Conservation (phyloP, 2,113 vertebrate genomes). For the Myrmecobius fasciatus region DNA sequence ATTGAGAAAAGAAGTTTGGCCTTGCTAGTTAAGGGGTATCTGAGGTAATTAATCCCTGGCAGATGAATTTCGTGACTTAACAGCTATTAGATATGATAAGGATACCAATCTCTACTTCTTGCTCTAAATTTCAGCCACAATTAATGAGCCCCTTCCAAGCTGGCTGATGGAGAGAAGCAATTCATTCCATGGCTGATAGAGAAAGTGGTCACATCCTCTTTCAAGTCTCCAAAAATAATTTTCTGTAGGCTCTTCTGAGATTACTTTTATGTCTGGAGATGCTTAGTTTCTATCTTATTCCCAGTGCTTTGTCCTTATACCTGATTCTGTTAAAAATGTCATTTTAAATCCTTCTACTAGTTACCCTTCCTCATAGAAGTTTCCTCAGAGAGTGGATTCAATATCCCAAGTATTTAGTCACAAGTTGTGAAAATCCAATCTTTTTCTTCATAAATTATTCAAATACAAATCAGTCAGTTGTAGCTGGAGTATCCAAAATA, state of each 20-base stretch:
- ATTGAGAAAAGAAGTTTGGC: background rate
- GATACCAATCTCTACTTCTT: background rate
- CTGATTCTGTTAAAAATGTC: background rate
- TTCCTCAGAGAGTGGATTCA: background rate
- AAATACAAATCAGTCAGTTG: background rate
- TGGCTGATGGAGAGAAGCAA: background rate
- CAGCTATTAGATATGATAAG: rapidly evolving
- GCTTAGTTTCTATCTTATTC: background rate
- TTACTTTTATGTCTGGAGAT: background rate
- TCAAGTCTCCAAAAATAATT: background rate
- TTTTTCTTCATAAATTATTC: slow-evolving; percentile 13
- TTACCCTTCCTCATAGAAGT: background rate
- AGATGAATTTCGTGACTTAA: background rate
- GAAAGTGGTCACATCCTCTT: background rate
- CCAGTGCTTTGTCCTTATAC: background rate
- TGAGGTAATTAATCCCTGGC: background rate
- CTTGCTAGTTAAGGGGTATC: background rate
- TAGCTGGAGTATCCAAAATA: slow-evolving; percentile 27
- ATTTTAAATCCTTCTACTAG: background rate
- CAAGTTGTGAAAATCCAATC: background rate
- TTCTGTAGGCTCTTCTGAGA: background rate
- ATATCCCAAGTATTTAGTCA: background rate
- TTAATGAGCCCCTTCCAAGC: background rate
- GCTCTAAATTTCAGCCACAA: background rate
- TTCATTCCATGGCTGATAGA: background rate